Evolutionary conservation across 2,888 invertebrate species (phyloP).

Genomic region (Acleris holmiana): DNA sequence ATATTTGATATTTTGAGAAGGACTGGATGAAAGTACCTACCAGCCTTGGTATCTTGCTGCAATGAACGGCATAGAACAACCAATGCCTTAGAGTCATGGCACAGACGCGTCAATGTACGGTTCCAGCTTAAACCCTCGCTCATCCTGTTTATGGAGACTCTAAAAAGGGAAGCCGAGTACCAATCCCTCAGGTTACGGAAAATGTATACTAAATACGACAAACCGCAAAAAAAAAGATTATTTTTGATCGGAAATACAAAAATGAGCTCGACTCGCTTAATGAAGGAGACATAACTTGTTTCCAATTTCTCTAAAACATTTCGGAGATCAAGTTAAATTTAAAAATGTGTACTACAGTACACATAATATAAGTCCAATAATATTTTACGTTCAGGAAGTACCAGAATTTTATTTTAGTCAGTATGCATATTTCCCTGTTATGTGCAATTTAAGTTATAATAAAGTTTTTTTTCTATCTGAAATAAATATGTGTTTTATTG

Average conservation of each 20-base stretch:
- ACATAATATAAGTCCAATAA: slow-evolving; percentile 1
- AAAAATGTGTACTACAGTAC: neutral
- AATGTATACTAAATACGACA: slow-evolving; percentile 21
- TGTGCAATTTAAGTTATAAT: slow-evolving; percentile 1
- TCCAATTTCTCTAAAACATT: slow-evolving; percentile 1
- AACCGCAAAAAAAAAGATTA: slow-evolving; percentile 20
- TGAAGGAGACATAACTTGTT: slow-evolving; percentile 1
- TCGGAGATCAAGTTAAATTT: neutral
- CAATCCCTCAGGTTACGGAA: slow-evolving; percentile 24
- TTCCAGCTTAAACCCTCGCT: slow-evolving; percentile 23
- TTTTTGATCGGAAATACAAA: slow-evolving; percentile 22
- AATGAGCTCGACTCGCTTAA: slow-evolving; percentile 18
- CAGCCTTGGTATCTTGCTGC: slow-evolving; percentile 26
- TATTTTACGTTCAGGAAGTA: slow-evolving; percentile 2
- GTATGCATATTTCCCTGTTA: slow-evolving; percentile 3
- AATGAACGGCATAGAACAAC: slow-evolving; percentile 21
- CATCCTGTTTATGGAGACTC: slow-evolving; percentile 18
- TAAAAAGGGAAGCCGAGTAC: slow-evolving; percentile 22
- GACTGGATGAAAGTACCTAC: slow-evolving; percentile 21
- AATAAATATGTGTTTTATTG: slow-evolving; percentile 3
- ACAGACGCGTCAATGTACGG: slow-evolving; percentile 27
- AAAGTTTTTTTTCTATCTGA: too few relatives aligned
- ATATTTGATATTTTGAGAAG: neutral
- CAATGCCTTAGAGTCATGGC: slow-evolving; percentile 25
- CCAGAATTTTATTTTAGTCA: neutral